Base-by-base conservation (phyloP, 2,888 invertebrate genomes). In the Spialia ferax region DNA sequence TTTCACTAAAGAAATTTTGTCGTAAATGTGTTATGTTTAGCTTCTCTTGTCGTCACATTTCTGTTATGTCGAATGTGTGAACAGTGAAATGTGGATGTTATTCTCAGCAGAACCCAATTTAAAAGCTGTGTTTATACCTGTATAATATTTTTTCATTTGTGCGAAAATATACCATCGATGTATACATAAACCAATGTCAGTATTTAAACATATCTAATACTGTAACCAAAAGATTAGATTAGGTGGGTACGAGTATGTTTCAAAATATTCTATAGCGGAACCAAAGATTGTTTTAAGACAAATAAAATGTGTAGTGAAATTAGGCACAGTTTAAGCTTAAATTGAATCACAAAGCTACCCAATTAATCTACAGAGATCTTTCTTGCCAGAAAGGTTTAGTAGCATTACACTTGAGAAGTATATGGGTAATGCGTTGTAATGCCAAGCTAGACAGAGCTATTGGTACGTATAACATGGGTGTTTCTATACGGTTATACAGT, bases 401-500 rank as follows among this genome's bases (percentile, higher is more conserved):
- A 48, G 45, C 45, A 48, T 52, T 22, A 23, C 50, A 50, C 50
- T 65, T 35, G 48, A 52, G 20, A 42, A n/a, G 38, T 66, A 50
- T 42, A 10, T 2, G 45, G 20, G 18, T 48, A 20, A 48, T 7
- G n/a, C n/a, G n/a, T n/a, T n/a, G 18, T 20, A 48, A 48, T 48
- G 45, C 45, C 48, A 42, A 15, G 55, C 20, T 35, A 55, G 45
- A 29, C 23, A 38, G 48, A 57, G 6, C 52, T 60, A 60, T 32
- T 66, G 69, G 63, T 60, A n/a, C n/a, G n/a, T n/a, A n/a, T n/a
- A 55, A 0, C 32, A 69, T 69, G 66, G 68, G 57, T 64, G 35
- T 62, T 59, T 52, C 22, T n/a, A 57, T 56, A 22, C 18, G 38
- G 73, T 70, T 75, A 74, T 74, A 75, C 50, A 74, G 73, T 76